Evolutionary conservation across 2,888 invertebrate species (phyloP), one percentile per base, ranked within the genome.

Genomic region (Polymixis lichenea): DNA sequence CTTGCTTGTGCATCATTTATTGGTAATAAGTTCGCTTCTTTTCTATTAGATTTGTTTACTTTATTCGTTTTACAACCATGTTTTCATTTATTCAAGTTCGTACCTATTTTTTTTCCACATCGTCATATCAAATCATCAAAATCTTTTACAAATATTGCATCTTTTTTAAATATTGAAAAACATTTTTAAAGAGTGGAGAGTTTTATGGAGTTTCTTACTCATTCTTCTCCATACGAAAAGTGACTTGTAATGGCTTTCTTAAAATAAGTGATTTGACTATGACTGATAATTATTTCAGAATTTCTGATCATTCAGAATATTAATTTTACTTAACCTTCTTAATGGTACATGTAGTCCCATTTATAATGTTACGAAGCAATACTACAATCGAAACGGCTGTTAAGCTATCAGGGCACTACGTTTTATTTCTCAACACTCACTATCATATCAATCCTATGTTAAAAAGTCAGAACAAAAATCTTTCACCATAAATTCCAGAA

Each of bases 11-110:
- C 32, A 25, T 55, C 25, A 32, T 62, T 55, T 46, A 46, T 61
- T 75, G 46, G 19, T 73, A 73, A 46, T 17, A 46, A n/a, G 6
- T 15, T 70, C 7, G 15, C n/a, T n/a, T 46, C 11, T 73, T 32
- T 56, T 56, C 1, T 38, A 25, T 17, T 25, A 38, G 6, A 25
- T 22, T 15, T 13, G 11, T 46, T 46, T 13, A 46, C 13, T 46
- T 11, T n/a, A n/a, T 11, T 32, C 1, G 17, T 67, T 55, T 32
- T 55, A 7, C 1, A 17, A n/a, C 55, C n/a, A 67, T 32, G 9
- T 32, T 67, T 55, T 38, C 5, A n/a, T 38, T 62, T n/a, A 0
- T 32, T 32, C 15, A 17, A 17, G 15, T 62, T n/a, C 7, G 15
- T n/a, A 22, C n/a, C 38, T 22, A 22, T 22, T 62, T 17, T 19